Conservation (phyloP, 1,140 invertebrate species). For the Drosophila pseudoananassae region DNA sequence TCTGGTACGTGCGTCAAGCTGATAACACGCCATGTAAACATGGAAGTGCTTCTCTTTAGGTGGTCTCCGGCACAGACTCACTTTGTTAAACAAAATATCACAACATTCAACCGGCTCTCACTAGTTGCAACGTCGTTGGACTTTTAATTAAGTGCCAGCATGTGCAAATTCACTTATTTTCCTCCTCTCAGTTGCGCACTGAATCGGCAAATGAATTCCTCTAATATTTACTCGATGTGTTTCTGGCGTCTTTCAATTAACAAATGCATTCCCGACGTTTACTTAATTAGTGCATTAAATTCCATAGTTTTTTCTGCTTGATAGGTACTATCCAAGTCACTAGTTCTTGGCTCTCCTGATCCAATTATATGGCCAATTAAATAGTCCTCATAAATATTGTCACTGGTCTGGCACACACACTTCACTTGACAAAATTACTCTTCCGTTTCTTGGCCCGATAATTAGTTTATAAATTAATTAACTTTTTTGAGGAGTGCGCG, state of each 20-base stretch:
- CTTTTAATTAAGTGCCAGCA: not conserved
- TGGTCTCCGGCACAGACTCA: not conserved
- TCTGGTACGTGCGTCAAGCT: constrained; percentile 37
- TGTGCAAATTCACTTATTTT: constrained; percentile 1
- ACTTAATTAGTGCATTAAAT: not conserved
- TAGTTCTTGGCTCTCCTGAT: not conserved
- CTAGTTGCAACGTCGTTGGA: not conserved
- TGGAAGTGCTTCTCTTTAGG: constrained; percentile 18
- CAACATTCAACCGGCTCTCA: not conserved
- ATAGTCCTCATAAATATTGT: not conserved
- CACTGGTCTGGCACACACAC: constrained; percentile 18
- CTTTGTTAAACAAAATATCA: not conserved
- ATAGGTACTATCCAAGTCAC: too few species aligned
- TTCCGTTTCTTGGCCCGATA: constrained; percentile 2
- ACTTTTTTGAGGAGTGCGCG: constrained; percentile 10
- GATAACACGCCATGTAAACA: constrained; percentile 28
- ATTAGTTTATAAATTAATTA: constrained; percentile 32
- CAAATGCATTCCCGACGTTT: not conserved
- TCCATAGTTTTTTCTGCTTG: not conserved
- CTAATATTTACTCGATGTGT: not conserved
- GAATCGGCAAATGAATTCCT: constrained; percentile 2
- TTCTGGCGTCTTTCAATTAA: not conserved
- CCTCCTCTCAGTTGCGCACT: not conserved
- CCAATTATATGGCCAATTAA: not conserved
- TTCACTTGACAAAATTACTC: constrained; percentile 14